These are phyloP conservation scores for Anser cygnoides DNA, from an alignment of 2,113 vertebrate species.

Conservation along the genomic window DNA sequence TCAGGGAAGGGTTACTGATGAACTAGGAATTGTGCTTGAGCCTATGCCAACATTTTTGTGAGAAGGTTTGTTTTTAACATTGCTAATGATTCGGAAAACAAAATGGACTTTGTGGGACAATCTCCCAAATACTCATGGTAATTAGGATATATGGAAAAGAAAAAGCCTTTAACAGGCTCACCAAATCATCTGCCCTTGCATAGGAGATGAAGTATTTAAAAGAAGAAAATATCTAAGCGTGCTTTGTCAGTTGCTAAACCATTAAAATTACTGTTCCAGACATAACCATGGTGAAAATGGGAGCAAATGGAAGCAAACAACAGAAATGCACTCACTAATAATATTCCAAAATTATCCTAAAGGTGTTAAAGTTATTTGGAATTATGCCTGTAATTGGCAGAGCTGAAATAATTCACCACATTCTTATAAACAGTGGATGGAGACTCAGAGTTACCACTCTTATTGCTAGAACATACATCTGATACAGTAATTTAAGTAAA, in stretches of 20 bases:
- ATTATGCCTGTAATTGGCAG: background rate
- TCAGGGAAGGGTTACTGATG: background rate
- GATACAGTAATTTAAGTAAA: constrained; percentile 5
- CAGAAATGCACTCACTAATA: background rate
- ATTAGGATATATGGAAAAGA: background rate
- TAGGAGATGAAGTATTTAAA: constrained; percentile 30
- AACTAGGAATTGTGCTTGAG: background rate
- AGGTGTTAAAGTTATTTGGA: constrained; percentile 37
- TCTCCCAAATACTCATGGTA: constrained; percentile 30
- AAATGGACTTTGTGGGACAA: background rate
- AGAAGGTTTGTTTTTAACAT: constrained; percentile 30
- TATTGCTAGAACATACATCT: constrained; percentile 27
- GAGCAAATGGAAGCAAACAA: background rate
- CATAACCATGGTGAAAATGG: background rate
- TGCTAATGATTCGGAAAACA: constrained; percentile 46
- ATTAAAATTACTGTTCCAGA: constrained; percentile 1
- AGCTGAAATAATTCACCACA: background rate
- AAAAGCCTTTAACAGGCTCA: background rate
- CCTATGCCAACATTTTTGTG: constrained; percentile 38
- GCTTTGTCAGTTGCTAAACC: constrained; percentile 3
- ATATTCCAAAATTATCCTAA: constrained; percentile 6
- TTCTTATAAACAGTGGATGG: constrained; percentile 29
- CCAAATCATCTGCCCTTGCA: background rate
- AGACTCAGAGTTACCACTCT: constrained; percentile 2
- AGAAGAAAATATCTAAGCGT: background rate